Base-by-base conservation (phyloP, 2,888 invertebrate genomes). In the Glaucopsyche alexis region DNA sequence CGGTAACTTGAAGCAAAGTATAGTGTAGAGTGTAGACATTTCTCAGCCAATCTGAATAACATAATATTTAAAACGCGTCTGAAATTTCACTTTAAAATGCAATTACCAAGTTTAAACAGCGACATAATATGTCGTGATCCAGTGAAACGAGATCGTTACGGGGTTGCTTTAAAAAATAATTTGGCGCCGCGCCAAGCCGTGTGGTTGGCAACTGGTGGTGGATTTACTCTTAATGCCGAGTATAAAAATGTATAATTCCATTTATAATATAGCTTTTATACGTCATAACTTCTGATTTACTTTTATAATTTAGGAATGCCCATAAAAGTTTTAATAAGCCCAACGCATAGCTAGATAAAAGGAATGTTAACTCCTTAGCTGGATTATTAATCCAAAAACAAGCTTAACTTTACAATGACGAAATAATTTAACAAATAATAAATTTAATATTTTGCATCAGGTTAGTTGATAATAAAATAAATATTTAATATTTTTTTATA, bases 81-180 rank as follows among this genome's bases (percentile, higher is more conserved):
- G 47, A 69, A 49, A 72, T 66, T 72, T 72, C 72, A 72, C 72
- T 72, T 72, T 66, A 72, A 72, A 72, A 72, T 72, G 72, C 72
- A 72, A 72, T 72, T 72, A 72, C 72, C 65, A 73, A 72, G 66
- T 69, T 70, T 72, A 73, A 72, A 67, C 72, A 65, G 75, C 73
- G 70, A 78, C 80, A 80, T 80, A 84, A 81, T 81, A 82, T 80
- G 77, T 79, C 80, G 82, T 84, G 84, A 85, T 85, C 83, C 82
- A 80, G 80, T 81, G 78, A 83, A 89, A 89, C 86, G 84, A 85
- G 84, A 81, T 82, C 81, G 83, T 86, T 87, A 82, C 81, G 81
- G 78, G 82, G 84, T 87, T 89, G 86, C 86, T 90, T 90, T 89
- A 83, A 87, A 76, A 90, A 91, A 91, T 91, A 89, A 91, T 90